These are phyloP conservation scores for Colletes latitarsis DNA, from an alignment of 1,140 invertebrate species.

Conservation along the genomic window DNA sequence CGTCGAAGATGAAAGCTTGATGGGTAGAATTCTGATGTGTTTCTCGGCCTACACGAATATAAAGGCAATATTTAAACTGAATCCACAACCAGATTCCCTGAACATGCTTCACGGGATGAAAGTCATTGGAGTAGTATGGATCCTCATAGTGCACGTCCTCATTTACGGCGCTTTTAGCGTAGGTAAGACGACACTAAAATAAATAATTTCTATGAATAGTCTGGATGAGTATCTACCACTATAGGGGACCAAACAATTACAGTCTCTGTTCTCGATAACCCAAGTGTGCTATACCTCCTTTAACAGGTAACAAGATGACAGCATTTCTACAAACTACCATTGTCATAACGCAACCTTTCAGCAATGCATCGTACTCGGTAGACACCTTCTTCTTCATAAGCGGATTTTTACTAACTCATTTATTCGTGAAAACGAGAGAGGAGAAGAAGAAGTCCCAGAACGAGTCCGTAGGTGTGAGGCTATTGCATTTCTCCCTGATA, in stretches of 20 bases:
- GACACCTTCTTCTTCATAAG: conserved; percentile 81
- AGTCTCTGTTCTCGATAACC: no score
- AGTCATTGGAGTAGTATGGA: conserved; percentile 81
- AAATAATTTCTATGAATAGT: no score
- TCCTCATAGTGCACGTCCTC: conserved; percentile 77
- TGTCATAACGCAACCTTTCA: conserved; percentile 73
- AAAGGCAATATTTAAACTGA: conserved; percentile 70
- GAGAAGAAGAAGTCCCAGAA: conserved; percentile 21
- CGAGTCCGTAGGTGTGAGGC: conserved; percentile 53
- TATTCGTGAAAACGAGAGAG: conserved; percentile 74
- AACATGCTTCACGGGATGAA: conserved; percentile 76
- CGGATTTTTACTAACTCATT: conserved; percentile 78
- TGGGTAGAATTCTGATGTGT: conserved; percentile 71
- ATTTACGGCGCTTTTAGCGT: conserved; percentile 65
- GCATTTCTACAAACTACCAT: conserved; percentile 69
- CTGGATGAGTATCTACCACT: no score
- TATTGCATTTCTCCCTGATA: conserved; percentile 68
- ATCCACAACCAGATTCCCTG: conserved; percentile 64
- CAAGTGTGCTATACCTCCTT: no score
- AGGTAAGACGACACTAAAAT: neutral
- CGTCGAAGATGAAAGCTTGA: neutral
- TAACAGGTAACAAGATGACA: conserved; percentile 71
- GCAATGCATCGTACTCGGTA: conserved; percentile 78
- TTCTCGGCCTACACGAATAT: conserved; percentile 79
- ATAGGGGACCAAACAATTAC: no score